Conservation (phyloP, 1,140 invertebrate species). For the Tetragnatha versicolor region DNA sequence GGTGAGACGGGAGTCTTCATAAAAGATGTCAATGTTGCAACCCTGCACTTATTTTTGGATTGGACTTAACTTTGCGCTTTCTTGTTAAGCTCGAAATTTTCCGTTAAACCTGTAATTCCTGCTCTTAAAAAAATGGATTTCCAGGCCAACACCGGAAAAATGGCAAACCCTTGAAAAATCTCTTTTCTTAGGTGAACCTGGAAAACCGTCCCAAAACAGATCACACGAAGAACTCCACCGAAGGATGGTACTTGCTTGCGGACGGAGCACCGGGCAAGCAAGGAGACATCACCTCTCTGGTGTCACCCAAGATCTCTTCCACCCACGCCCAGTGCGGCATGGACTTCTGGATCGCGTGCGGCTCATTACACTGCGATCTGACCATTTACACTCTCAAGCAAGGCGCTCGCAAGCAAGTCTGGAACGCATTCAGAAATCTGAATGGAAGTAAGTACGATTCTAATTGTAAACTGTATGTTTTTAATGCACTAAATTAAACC, state of each 20-base stretch:
- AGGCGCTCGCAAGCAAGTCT: not conserved
- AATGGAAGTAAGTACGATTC: slow-evolving; percentile 18
- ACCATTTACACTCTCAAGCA: not conserved
- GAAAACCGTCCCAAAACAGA: slow-evolving; percentile 37
- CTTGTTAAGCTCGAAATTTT: too few relatives aligned
- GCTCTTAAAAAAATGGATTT: too few relatives aligned
- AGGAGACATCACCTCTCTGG: slow-evolving; percentile 25
- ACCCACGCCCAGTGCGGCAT: slow-evolving; percentile 29
- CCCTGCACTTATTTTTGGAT: too few relatives aligned
- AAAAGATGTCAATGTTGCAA: too few relatives aligned
- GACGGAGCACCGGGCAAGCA: slow-evolving; percentile 16
- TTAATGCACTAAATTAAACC: too few relatives aligned
- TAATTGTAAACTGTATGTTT: too few relatives aligned
- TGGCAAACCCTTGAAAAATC: too few relatives aligned
- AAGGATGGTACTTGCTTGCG: slow-evolving; percentile 45
- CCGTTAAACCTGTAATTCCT: too few relatives aligned
- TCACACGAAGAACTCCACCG: slow-evolving; percentile 16
- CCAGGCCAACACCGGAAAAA: too few relatives aligned
- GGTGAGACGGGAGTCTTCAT: too few relatives aligned
- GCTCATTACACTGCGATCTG: not conserved
- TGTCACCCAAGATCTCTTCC: slow-evolving; percentile 17
- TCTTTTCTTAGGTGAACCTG: slow-evolving; percentile 15
- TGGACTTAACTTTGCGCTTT: too few relatives aligned
- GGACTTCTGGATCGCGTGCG: slow-evolving; percentile 45
- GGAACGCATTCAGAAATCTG: not conserved